Conservation (phyloP, 2,797 vertebrate species). For the Poecilia velifera region DNA sequence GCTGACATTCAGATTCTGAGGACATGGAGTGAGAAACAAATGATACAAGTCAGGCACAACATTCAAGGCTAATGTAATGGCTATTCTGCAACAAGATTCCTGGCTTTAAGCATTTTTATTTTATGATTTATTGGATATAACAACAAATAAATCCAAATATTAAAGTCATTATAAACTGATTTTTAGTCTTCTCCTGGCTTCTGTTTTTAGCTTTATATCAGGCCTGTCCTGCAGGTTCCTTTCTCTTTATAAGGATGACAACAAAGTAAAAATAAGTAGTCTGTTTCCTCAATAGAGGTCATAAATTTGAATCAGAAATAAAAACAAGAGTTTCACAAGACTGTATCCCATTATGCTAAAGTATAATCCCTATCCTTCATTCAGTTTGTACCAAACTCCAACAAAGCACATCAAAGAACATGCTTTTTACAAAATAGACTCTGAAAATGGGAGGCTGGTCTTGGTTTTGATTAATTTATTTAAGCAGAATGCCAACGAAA, state of each 20-base stretch:
- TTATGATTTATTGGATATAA: not conserved
- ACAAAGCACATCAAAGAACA: not conserved
- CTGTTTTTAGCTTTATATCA: not conserved
- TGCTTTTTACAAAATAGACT: not conserved
- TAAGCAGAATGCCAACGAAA: not conserved
- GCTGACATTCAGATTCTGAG: constrained; percentile 88
- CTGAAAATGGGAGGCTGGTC: not conserved
- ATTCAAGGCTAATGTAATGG: not conserved
- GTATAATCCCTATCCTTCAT: not conserved
- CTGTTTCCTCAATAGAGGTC: not conserved
- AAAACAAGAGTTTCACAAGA: not conserved
- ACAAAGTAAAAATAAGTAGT: not conserved
- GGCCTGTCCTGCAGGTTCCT: not conserved
- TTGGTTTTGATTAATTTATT: not conserved
- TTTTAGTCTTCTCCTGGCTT: not conserved
- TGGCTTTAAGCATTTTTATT: not conserved
- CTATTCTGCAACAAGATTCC: not conserved
- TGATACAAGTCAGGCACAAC: not conserved
- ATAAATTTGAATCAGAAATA: not conserved
- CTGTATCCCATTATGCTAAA: not conserved
- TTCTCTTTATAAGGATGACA: not conserved
- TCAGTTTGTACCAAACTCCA: not conserved
- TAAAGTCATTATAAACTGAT: not conserved
- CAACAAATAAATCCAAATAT: not conserved
- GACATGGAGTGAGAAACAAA: not conserved